Evolutionary conservation across 1,140 invertebrate genomes (phyloP).

Genomic region (Drosophila nannoptera): DNA sequence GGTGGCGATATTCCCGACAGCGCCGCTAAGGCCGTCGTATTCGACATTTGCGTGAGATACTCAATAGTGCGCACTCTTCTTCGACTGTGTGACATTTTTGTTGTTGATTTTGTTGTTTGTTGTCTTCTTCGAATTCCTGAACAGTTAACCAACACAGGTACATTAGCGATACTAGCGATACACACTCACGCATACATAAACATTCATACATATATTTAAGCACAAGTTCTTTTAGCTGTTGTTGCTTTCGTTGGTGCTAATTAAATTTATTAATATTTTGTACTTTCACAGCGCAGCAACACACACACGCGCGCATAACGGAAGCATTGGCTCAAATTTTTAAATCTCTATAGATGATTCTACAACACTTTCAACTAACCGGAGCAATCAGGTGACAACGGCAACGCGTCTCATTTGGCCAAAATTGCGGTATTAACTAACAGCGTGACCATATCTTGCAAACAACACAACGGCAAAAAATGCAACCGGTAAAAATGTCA

Average conservation of each 20-base stretch:
- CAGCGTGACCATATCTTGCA: slow-evolving; percentile 18
- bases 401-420: slow-evolving; percentile 37
- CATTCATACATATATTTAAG: slow-evolving; percentile 15
- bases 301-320: slow-evolving; percentile 35
- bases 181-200: slow-evolving; percentile 17
- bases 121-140: slow-evolving; percentile 60
- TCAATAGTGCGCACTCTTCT: slow-evolving; percentile 66
- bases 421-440: slow-evolving; percentile 37
- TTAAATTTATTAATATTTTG: slow-evolving; percentile 47
- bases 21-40: slow-evolving; percentile 14
- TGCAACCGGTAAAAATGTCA: slow-evolving; percentile 23
- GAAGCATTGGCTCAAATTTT: slow-evolving; percentile 19
- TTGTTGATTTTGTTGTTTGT: slow-evolving; percentile 30
- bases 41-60: slow-evolving; percentile 55
- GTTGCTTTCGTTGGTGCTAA: slow-evolving; percentile 31
- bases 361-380: slow-evolving; percentile 6
- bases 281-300: slow-evolving; percentile 43
- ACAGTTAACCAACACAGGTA: slow-evolving; percentile 25
- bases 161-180: slow-evolving; percentile 5
- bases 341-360: slow-evolving; percentile 10
- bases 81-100: slow-evolving; percentile 60
- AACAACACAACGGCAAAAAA: slow-evolving; percentile 13
- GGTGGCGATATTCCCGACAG: slow-evolving; percentile 35
- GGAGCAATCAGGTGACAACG: slow-evolving; percentile 44
- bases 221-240: slow-evolving; percentile 32